A percentile compares a stretch with the other conserved stretches of the same genome.
Evolutionary conservation across 2,888 invertebrate species (phyloP).

Genomic region (Tineola bisselliella): DNA sequence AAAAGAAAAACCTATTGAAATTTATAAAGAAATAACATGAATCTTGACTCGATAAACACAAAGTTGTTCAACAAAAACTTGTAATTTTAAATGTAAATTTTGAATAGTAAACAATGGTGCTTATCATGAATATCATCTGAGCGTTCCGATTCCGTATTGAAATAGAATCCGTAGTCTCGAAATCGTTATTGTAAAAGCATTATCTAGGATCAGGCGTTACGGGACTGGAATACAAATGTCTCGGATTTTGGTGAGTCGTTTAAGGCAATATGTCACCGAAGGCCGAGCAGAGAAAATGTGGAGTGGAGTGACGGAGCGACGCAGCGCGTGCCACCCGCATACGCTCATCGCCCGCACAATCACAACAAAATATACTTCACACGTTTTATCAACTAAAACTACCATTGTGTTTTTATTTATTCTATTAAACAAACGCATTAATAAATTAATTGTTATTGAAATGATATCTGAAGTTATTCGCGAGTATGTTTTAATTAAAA

Average conservation of each 20-base stretch:
- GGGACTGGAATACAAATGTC: conserved; percentile 52
- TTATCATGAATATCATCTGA: conserved; percentile 5
- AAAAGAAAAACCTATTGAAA: not conserved
- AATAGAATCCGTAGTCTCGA: conserved; percentile 47
- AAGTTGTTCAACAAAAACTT: not conserved
- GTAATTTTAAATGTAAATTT: conserved; percentile 4
- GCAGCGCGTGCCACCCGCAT: conserved; percentile 46
- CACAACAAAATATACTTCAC: conserved; percentile 12
- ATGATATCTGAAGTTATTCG: no score
- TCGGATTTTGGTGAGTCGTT: conserved; percentile 35
- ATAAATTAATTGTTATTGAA: no score
- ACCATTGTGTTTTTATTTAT: not conserved
- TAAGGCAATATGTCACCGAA: conserved; percentile 49
- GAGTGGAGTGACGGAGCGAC: conserved; percentile 5
- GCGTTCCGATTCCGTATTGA: conserved; percentile 27
- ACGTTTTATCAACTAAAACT: not conserved
- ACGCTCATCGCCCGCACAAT: conserved; percentile 19
- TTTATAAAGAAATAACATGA: not conserved
- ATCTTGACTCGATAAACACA: not conserved
- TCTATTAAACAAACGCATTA: no score
- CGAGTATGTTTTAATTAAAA: no score
- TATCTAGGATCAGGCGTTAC: conserved; percentile 48
- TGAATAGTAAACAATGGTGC: not conserved
- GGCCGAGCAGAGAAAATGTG: not conserved
- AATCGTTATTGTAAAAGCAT: conserved; percentile 61